Evolutionary conservation across 2,888 invertebrate genomes (phyloP).

Genomic region (Torymus auratus): DNA sequence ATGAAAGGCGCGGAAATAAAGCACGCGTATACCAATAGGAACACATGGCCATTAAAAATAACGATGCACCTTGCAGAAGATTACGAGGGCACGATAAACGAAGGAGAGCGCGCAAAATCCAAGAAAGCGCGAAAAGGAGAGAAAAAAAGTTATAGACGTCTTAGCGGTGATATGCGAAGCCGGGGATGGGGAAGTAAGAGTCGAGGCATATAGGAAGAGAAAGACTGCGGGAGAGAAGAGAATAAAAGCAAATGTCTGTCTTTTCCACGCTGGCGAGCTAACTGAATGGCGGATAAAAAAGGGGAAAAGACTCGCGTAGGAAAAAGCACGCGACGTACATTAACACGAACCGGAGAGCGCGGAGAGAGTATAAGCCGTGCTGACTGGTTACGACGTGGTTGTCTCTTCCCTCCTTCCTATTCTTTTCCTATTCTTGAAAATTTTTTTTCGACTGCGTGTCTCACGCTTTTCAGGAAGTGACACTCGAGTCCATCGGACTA

Average conservation of each 20-base stretch:
- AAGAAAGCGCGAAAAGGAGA: not conserved
- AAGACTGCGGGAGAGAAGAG: constrained; percentile 15
- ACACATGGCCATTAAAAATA: constrained; percentile 4
- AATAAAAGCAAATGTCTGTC: constrained; percentile 40
- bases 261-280: constrained; percentile 34
- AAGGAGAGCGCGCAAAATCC: not conserved
- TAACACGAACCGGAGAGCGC: not conserved
- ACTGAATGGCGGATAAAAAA: constrained; percentile 35
- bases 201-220: not conserved
- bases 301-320: not conserved
- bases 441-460: constrained; percentile 1
- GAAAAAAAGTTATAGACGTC: constrained; percentile 15
- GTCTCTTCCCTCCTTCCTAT: not conserved
- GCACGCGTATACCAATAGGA: not conserved
- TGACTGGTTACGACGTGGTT: not conserved
- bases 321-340: constrained; percentile 27
- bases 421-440: not conserved
- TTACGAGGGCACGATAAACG: not conserved
- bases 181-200: not conserved
- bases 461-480: too few species aligned
- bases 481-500: too few species aligned
- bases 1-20: too few species aligned
- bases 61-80: not conserved
- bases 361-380: constrained; percentile 5
- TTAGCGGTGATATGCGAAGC: constrained; percentile 9